phyloP scores from a whole-genome alignment of 2,888 invertebrate species.

The Leptinotarsa haldemani region DNA sequence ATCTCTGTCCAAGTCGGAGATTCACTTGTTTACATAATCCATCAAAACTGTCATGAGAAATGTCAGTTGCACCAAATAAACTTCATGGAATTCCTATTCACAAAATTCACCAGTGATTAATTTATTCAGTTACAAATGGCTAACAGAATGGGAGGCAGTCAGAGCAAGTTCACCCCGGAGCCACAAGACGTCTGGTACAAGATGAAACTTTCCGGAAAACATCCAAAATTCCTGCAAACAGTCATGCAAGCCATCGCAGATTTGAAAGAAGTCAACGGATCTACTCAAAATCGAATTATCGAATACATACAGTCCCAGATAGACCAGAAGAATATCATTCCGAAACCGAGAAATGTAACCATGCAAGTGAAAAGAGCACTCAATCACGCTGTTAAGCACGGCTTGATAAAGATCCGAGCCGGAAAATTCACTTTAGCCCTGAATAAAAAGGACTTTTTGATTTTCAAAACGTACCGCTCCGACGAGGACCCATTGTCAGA shows the following conservation, averaged over 20 bases:
- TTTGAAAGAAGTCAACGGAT: conserved; percentile 50
- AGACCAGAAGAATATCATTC: conserved; percentile 36
- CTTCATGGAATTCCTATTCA: neutral
- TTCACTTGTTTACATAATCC: neutral
- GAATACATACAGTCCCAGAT: conserved; percentile 36
- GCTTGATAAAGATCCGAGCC: conserved; percentile 45
- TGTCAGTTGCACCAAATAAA: neutral
- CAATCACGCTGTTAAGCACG: conserved; percentile 52
- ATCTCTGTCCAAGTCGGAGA: neutral
- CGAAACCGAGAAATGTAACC: conserved; percentile 47
- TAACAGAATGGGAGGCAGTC: conserved; percentile 40
- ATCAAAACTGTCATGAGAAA: conserved; percentile 2
- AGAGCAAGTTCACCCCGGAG: conserved; percentile 41
- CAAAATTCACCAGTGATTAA: conserved; percentile 2
- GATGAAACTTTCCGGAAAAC: conserved; percentile 43
- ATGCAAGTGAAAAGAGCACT: conserved; percentile 51
- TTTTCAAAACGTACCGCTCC: conserved; percentile 44
- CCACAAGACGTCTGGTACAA: conserved; percentile 40
- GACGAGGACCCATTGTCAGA: conserved; percentile 33
- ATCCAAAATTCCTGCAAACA: conserved; percentile 48
- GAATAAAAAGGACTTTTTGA: conserved; percentile 46
- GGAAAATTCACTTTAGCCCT: conserved; percentile 49
- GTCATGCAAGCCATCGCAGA: conserved; percentile 55
- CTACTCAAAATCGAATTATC: conserved; percentile 50
- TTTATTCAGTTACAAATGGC: conserved; percentile 19